Evolutionary conservation across 2,113 vertebrate genomes (phyloP).

Genomic region (Jacana jacana): DNA sequence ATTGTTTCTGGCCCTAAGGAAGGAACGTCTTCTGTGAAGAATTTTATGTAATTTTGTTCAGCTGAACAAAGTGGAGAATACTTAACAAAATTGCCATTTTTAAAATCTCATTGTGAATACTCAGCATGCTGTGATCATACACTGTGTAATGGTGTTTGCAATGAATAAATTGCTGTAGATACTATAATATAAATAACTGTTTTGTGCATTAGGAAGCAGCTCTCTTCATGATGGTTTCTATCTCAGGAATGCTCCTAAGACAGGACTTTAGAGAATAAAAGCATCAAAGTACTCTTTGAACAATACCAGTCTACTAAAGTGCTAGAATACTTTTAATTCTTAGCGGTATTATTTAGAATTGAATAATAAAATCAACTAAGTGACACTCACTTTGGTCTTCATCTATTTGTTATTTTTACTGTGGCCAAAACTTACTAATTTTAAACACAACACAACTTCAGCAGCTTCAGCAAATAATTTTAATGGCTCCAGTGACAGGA

Average conservation of each 20-base stretch:
- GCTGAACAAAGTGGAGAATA: conserved; percentile 53
- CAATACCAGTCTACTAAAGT: conserved; percentile 8
- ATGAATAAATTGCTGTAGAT: conserved; percentile 62
- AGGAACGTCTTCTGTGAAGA: conserved; percentile 23
- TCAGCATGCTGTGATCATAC: conserved; percentile 56
- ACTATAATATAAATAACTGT: conserved; percentile 60
- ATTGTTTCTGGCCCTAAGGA: conserved; percentile 2
- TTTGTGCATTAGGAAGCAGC: conserved; percentile 47
- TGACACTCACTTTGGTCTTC: background rate
- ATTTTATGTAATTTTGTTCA: conserved; percentile 55
- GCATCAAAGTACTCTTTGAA: conserved; percentile 1
- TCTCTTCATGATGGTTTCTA: conserved; percentile 4
- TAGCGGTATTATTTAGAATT: background rate
- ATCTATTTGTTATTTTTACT: background rate
- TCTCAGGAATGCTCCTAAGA: conserved; percentile 15
- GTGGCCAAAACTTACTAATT: background rate
- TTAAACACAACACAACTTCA: background rate
- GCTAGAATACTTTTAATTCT: background rate
- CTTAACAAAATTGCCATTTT: conserved; percentile 65
- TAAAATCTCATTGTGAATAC: conserved; percentile 55
- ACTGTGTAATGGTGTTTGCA: conserved; percentile 64
- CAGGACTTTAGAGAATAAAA: conserved; percentile 11
- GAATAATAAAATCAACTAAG: background rate
- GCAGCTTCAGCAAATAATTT: background rate
- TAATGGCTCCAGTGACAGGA: background rate